A percentile compares a stretch with the other conserved stretches of the same genome.
These are phyloP conservation scores for Lethenteron reissneri DNA, from an alignment of 2,113 vertebrate species.

Conservation along the genomic window DNA sequence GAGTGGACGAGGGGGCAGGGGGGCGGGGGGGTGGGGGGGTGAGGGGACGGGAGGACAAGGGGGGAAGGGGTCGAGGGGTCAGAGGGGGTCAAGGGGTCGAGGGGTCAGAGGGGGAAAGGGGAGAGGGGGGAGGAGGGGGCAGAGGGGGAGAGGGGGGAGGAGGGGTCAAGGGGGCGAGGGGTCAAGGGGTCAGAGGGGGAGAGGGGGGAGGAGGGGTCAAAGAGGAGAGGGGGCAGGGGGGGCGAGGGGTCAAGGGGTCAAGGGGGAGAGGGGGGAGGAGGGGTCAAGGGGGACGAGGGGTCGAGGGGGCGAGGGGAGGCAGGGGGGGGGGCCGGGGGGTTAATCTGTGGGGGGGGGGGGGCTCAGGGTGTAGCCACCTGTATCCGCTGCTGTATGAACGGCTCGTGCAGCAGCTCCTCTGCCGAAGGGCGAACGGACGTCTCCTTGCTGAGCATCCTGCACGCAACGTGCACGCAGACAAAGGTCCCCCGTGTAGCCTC, in stretches of 20 bases:
- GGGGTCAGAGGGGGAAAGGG: too few relatives aligned
- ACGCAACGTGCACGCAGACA: not conserved
- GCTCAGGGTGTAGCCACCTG: slow-evolving; percentile 6
- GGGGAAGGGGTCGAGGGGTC: too few relatives aligned
- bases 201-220: not conserved
- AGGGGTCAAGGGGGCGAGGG: too few relatives aligned
- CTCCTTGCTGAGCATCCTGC: slow-evolving; percentile 10
- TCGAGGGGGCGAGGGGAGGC: not conserved
- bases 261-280: not conserved
- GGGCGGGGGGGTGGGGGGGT: too few relatives aligned
- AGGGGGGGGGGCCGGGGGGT: not conserved
- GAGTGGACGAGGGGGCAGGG: too few relatives aligned
- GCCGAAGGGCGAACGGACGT: slow-evolving; percentile 11
- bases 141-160: not conserved
- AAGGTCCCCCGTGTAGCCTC: slow-evolving; percentile 8
- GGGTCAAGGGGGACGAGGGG: not conserved
- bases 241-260: not conserved
- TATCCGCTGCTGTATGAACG: slow-evolving; percentile 7
- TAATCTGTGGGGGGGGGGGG: not conserved
- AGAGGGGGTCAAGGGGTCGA: too few relatives aligned
- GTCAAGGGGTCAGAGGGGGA: too few relatives aligned
- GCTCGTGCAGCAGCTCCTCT: slow-evolving; percentile 9
- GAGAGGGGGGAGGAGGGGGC: not conserved
- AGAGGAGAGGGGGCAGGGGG: not conserved
- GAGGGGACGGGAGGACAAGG: too few relatives aligned